Percentiles rank a stretch among this genome's conserved stretches.
These are phyloP conservation scores for Myotis brandtii DNA, from an alignment of 2,113 vertebrate species.

Conservation along the genomic window DNA sequence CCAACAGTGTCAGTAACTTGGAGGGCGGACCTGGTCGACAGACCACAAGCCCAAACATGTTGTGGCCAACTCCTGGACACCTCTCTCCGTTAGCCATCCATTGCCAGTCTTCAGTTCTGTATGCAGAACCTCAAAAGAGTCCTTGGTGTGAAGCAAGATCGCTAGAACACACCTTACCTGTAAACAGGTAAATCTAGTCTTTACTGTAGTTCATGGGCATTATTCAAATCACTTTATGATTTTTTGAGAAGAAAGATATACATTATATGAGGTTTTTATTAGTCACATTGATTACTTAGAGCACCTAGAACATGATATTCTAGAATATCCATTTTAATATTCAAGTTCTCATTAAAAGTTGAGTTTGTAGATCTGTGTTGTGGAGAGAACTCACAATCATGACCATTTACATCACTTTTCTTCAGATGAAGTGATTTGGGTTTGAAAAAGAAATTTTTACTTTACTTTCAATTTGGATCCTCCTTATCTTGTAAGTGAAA, in stretches of 20 bases:
- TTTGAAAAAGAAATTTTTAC: slow-evolving; percentile 41
- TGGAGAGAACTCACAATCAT: background rate
- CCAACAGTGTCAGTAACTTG: slow-evolving; percentile 76
- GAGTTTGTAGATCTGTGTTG: background rate
- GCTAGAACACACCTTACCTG: slow-evolving; percentile 83
- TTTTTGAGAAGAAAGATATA: background rate
- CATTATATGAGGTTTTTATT: background rate
- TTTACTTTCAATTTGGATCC: background rate
- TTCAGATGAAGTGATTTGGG: slow-evolving; percentile 28
- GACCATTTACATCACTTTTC: background rate
- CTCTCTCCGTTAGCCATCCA: slow-evolving; percentile 89
- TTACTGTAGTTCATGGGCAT: background rate
- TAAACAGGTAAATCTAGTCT: slow-evolving; percentile 73
- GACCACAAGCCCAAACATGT: slow-evolving; percentile 87
- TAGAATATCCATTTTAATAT: background rate
- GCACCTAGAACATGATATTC: background rate
- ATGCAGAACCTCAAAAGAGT: slow-evolving; percentile 88
- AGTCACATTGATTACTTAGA: background rate
- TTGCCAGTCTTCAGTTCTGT: slow-evolving; percentile 90
- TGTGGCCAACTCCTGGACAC: slow-evolving; percentile 90
- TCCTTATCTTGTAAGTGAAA: slow-evolving; percentile 32
- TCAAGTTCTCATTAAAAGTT: background rate
- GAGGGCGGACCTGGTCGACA: slow-evolving; percentile 86
- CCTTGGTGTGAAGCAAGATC: slow-evolving; percentile 90
- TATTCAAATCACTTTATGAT: background rate